Evolutionary conservation across 2,797 vertebrate species (phyloP), one percentile per base, ranked within the genome.

Genomic region (Eulemur rubriventer): DNA sequence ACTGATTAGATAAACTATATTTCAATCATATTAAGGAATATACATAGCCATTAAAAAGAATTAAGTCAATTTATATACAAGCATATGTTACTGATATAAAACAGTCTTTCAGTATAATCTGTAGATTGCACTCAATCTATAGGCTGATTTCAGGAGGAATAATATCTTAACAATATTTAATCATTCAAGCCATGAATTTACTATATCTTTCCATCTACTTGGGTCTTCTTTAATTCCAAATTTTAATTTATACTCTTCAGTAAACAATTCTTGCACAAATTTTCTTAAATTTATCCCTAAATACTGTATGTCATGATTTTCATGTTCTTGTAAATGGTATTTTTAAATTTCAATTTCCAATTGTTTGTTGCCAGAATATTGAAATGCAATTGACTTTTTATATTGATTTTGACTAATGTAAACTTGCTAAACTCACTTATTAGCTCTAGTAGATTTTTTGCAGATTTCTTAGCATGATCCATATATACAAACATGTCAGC

Each of bases 241-340:
- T 89, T 94, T 75, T 85, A 65, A 43, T 91, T 87, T 96, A 89
- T 89, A 78, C 52, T 92, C 81, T 94, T 80, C 85, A 91, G 35
- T 80, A n/a, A 79, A 59, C 22, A 95, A 7, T 8, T 81, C 35
- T 86, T 94, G 7, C 63, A 81, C 9, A 72, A 88, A 88, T 86
- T 93, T 96, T 82, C 69, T 93, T 95, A 85, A 89, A 82, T 86
- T 81, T 89, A 55, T 73, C 46, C 67, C 65, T 89, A 76, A 94
- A 16, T 84, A 50, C 73, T 50, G 46, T 76, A 84, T 84, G 80
- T 87, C 35, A 88, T 91, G 35, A 61, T 84, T 86, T 95, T 92
- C n/a, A 84, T 90, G 87, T 91, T 84, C 38, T 67, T 88, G 30
- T 87, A 87, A 82, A 63, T 90, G 61, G 1, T 50, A 59, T 90